Conservation (phyloP, 2,797 vertebrate genomes). For the Graptemys geographica region DNA sequence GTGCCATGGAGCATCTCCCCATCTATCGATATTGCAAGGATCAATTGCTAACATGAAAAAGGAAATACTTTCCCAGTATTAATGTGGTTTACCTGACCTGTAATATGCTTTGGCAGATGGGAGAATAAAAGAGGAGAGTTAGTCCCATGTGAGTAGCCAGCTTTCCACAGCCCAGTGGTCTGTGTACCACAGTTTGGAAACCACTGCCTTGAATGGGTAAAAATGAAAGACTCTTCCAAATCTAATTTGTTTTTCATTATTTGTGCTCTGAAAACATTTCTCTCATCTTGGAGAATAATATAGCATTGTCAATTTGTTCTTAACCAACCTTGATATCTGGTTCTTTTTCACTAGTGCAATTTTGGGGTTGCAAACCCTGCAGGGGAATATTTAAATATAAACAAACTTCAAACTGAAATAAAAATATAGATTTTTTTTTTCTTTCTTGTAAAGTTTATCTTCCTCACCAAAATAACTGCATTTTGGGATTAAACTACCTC, state of each 20-base stretch:
- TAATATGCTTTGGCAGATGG: background rate
- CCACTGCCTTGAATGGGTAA: background rate
- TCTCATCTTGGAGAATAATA: background rate
- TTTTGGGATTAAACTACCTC: background rate
- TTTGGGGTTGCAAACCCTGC: background rate
- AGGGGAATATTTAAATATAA: background rate
- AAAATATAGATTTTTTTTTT: background rate
- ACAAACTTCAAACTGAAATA: background rate
- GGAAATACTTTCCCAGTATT: rapidly evolving
- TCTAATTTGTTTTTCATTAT: background rate
- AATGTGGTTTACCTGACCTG: rapidly evolving
- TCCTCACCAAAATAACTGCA: background rate
- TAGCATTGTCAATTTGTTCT: background rate
- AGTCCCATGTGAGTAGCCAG: background rate
- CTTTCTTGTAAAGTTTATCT: background rate
- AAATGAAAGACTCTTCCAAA: background rate
- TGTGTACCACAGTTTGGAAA: background rate
- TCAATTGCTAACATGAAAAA: rapidly evolving
- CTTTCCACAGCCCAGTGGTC: background rate
- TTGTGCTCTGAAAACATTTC: background rate
- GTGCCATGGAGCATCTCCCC: background rate
- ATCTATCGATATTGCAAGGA: background rate
- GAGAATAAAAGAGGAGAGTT: background rate
- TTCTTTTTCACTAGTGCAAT: rapidly evolving
- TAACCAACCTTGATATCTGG: background rate